Conservation (phyloP, 2,797 vertebrate genomes). For the Luscinia luscinia region DNA sequence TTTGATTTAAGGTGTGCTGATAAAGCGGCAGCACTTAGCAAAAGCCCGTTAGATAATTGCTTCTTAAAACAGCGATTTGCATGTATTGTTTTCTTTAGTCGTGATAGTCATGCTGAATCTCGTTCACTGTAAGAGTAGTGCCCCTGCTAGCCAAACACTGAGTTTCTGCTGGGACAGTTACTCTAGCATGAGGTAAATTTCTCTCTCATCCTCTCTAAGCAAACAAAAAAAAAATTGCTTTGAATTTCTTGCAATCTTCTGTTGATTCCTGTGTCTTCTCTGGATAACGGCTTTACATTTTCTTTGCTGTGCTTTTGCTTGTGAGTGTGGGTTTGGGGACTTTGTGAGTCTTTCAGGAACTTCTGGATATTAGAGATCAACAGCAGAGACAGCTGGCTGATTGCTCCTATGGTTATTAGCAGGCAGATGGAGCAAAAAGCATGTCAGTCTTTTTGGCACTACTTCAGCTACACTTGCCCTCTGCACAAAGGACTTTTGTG, state of each 20-base stretch:
- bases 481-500: conserved; percentile 56
- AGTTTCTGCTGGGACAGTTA: neutral
- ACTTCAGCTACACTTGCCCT: conserved; percentile 49
- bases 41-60: neutral
- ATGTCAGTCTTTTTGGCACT: conserved; percentile 55
- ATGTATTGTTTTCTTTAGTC: neutral
- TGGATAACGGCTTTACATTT: neutral
- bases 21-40: neutral
- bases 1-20: neutral
- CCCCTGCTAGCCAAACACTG: neutral
- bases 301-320: neutral
- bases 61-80: neutral
- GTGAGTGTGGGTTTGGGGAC: neutral
- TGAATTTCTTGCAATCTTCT: neutral
- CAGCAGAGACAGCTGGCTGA: conserved; percentile 53
- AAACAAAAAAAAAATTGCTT: neutral
- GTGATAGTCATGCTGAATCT: neutral
- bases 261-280: neutral
- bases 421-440: conserved; percentile 68
- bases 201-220: neutral
- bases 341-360: conserved; percentile 25
- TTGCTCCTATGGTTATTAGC: conserved; percentile 34
- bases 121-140: neutral
- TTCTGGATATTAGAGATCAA: neutral
- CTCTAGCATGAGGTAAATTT: neutral